phyloP scores from a whole-genome alignment of 2,888 invertebrate species.

The Tenthredo mesomela region DNA sequence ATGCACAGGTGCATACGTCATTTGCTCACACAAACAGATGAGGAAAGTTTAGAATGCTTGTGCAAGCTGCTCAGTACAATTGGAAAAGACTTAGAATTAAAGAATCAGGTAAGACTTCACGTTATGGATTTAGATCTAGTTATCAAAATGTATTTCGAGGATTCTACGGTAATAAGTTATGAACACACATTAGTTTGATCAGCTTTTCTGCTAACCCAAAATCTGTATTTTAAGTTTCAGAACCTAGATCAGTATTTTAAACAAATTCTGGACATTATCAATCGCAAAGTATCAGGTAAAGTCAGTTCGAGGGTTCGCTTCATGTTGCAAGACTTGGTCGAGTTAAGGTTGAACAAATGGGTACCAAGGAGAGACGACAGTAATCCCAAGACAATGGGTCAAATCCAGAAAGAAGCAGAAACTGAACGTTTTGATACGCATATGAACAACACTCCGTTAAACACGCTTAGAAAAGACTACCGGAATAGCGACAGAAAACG shows the following conservation, averaged over 20 bases:
- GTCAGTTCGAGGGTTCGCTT: constrained; percentile 85
- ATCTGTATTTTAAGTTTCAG: constrained; percentile 60
- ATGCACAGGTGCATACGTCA: constrained; percentile 92
- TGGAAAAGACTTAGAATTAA: constrained; percentile 89
- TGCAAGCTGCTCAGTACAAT: constrained; percentile 95
- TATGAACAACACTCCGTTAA: constrained; percentile 76
- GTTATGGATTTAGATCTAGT: neutral
- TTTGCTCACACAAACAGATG: constrained; percentile 88
- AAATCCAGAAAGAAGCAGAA: constrained; percentile 94
- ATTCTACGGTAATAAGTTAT: too few relatives aligned
- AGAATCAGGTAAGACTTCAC: constrained; percentile 69
- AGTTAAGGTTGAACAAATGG: constrained; percentile 91
- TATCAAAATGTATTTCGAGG: neutral
- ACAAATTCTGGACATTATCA: constrained; percentile 86
- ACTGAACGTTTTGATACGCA: constrained; percentile 89
- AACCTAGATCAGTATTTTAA: constrained; percentile 82
- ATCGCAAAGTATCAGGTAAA: constrained; percentile 81
- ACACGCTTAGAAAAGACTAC: constrained; percentile 82
- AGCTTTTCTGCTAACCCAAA: neutral
- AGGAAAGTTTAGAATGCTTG: constrained; percentile 95
- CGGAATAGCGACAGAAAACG: constrained; percentile 78
- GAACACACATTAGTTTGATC: too few relatives aligned
- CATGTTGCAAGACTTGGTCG: constrained; percentile 95
- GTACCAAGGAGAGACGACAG: constrained; percentile 91
- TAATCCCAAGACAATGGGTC: constrained; percentile 96